Evolutionary conservation across 1,140 invertebrate species (phyloP), one percentile per base, ranked within the genome.

Genomic region (Pseudomyrmex cubaensis): DNA sequence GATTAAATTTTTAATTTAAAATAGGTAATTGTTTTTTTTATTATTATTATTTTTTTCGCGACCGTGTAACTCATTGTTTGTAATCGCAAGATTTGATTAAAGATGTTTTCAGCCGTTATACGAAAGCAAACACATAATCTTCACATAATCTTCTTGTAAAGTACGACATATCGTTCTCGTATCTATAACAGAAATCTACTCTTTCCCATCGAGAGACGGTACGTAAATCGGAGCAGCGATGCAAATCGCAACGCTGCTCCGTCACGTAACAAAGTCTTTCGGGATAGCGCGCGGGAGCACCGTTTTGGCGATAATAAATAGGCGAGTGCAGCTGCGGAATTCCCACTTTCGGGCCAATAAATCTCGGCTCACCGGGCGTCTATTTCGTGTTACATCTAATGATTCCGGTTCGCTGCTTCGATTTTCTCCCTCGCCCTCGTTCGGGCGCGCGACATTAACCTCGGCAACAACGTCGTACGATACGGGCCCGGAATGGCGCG

Each of bases 311-410:
- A 59, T 44, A 77, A 77, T 86, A 78, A 86, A 83, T 83, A 73
- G 85, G 48, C 59, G 66, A 63, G 50, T 70, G 22, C 77, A 67
- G 59, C 22, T 83, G 61, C 73, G 66, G 59, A 87, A 87, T 84
- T 87, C 82, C 73, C 44, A 64, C 48, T 66, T 87, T 61, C 82
- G 77, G 50, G 54, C 67, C 86, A 75, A 87, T 88, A 88, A 88
- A 88, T 87, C 87, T 83, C 61, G 22, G 22, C 17, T 3, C 73
- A 76, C 63, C 66, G 76, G 35, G 22, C 82, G 67, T 80, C 85
- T 80, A 87, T 80, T 87, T 77, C 82, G 75, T 62, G 82, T 87
- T 87, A 87, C 85, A 83, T 87, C 86, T 84, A 87, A 87, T 84
- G 86, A 87, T 88, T 88, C 83, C 87, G 72, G 83, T 76, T 82